Conservation (phyloP, 2,113 vertebrate species). For the Diadophis punctatus region DNA sequence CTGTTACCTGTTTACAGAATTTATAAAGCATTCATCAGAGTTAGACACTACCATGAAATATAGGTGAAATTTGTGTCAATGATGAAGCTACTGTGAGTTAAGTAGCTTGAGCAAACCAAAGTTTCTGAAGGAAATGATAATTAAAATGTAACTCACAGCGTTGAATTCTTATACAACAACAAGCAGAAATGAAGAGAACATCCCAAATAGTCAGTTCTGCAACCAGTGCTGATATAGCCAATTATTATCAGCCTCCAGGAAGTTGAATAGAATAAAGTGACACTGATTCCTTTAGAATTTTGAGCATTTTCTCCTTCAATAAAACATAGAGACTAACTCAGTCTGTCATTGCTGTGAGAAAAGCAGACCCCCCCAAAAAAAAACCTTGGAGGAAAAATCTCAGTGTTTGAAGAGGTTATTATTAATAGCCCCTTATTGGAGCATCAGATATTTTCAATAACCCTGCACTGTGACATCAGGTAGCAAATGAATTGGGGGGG, state of each 20-base stretch:
- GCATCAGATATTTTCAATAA: neutral
- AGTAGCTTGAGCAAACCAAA: neutral
- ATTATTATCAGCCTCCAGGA: neutral
- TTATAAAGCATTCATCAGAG: constrained; percentile 14
- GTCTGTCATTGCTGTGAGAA: neutral
- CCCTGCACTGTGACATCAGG: neutral
- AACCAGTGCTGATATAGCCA: neutral
- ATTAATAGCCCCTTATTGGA: neutral
- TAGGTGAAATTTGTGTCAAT: neutral
- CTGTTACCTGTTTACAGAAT: neutral
- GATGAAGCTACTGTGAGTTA: neutral
- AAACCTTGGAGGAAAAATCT: neutral
- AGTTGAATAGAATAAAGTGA: neutral
- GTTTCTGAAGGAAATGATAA: neutral
- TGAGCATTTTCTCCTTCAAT: neutral
- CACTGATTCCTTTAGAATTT: neutral
- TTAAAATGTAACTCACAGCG: neutral
- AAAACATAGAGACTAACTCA: neutral
- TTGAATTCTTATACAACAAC: neutral
- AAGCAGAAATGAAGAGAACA: neutral
- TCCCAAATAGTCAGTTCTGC: neutral
- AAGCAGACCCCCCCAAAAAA: neutral
- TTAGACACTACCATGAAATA: neutral
- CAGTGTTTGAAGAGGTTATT: neutral
- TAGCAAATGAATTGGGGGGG: neutral